Base-by-base conservation (phyloP, 1,140 invertebrate species). In the Cyclina sinensis region DNA sequence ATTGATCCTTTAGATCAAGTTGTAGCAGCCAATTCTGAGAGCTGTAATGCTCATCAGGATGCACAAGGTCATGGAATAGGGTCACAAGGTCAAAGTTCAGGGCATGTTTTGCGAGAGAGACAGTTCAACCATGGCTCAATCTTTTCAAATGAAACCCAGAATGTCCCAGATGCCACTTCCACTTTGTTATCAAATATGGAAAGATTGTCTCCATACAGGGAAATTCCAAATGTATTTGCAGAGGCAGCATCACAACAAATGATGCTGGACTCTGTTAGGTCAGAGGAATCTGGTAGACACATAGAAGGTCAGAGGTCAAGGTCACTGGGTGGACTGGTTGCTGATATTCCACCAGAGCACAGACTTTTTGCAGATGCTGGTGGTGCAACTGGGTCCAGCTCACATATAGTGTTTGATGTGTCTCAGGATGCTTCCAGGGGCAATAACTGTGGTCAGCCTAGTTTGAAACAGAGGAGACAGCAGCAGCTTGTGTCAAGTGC, bases 1-100 rank as follows among this genome's bases (percentile, higher is more conserved):
- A 43, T 76, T 7, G 84, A 86, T 43, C 84, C 84, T 14, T 48
- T 86, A 43, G 84, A 86, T 46, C 48, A 86, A 35, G 84, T 86
- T 62, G 43, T 86, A 43, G 84, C 70, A 24, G 84, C 84, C 11
- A 86, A 86, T 30, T 27, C 14, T 70, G 65, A 70, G 1, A 11
- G 37, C 16, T 70, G 65, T 16, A 11, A 70, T 70, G 32, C 35
- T 70, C 32, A 35, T n/a, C 30, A 24, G 11, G 18, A 78, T 16
- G 1, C 7, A 35, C 43, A 78, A 78, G 39, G 65, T 51, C 27
- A 65, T 18, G 54, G 21, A 18, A n/a, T 5, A 2, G 48, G 43
- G 16, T 24, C 59, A 83, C 81, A 68, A 68, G 76, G 54, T 59
- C 81, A 83, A 51, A 68, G 82, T 73, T 46, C 39, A 39, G 24